These are phyloP conservation scores for Ennomos quercinarius DNA, from an alignment of 2,888 invertebrate species.

Conservation along the genomic window DNA sequence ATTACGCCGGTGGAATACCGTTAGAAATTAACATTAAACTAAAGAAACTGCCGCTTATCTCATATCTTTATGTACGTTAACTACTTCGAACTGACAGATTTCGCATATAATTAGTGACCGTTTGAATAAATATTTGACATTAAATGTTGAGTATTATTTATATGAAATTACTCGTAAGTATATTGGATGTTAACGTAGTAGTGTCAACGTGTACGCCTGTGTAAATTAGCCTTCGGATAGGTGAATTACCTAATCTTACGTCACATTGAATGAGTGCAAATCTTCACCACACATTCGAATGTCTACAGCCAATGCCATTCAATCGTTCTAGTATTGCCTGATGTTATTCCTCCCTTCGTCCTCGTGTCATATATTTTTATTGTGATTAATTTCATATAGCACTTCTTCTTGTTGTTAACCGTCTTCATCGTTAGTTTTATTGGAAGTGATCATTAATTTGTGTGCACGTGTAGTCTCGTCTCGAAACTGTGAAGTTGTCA, in stretches of 20 bases:
- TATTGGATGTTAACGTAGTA: constrained; percentile 18
- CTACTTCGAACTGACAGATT: constrained; percentile 44
- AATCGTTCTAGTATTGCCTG: constrained; percentile 1
- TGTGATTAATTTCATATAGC: too few relatives aligned
- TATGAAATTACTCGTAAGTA: constrained; percentile 4
- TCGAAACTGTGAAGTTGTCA: constrained; percentile 44
- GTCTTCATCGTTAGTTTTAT: constrained; percentile 7
- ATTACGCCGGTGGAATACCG: constrained; percentile 51
- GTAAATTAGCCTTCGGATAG: constrained; percentile 17
- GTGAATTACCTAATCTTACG: neutral
- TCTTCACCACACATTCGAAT: neutral
- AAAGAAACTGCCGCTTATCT: constrained; percentile 53
- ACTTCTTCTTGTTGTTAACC: neutral
- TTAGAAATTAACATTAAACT: constrained; percentile 52
- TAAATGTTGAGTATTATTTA: constrained; percentile 16
- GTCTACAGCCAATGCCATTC: constrained; percentile 5
- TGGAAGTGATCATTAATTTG: neutral
- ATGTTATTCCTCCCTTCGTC: neutral
- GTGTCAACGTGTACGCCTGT: constrained; percentile 21
- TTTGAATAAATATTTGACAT: constrained; percentile 45
- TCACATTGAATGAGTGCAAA: constrained; percentile 5
- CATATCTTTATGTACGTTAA: constrained; percentile 45
- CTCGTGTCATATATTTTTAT: neutral
- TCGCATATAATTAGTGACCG: constrained; percentile 48
- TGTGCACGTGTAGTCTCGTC: constrained; percentile 27